phyloP scores from a whole-genome alignment of 1,140 invertebrate species.

The Aphaenogaster floridana region DNA sequence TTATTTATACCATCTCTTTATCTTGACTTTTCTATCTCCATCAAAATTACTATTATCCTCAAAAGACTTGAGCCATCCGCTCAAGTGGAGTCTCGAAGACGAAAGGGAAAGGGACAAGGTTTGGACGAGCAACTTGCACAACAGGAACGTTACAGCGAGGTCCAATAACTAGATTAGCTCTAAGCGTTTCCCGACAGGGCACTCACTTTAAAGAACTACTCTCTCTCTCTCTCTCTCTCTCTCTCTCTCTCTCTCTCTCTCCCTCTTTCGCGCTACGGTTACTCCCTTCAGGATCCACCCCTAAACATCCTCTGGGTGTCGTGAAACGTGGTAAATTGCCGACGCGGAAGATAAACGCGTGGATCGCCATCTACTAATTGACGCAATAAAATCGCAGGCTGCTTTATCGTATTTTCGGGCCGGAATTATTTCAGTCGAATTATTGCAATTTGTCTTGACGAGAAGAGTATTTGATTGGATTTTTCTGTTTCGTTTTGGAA shows the following conservation, averaged over 20 bases:
- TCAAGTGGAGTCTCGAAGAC: conserved; percentile 27
- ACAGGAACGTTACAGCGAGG: conserved; percentile 47
- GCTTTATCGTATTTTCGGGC: conserved; percentile 15
- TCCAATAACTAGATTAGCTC: conserved; percentile 76
- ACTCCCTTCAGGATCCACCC: conserved; percentile 50
- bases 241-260: conserved; percentile 28
- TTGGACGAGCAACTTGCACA: conserved; percentile 52
- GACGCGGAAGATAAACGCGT: conserved; percentile 65
- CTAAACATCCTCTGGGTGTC: conserved; percentile 32
- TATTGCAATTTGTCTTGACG: neutral
- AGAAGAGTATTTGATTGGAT: neutral
- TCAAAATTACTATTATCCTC: conserved; percentile 35
- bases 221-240: conserved; percentile 24
- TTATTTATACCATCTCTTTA: neutral
- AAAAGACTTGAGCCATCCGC: neutral
- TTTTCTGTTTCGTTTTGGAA: neutral
- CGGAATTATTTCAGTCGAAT: conserved; percentile 18
- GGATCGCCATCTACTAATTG: conserved; percentile 70
- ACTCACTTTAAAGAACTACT: conserved; percentile 53
- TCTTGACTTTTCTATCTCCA: conserved; percentile 26
- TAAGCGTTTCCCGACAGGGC: conserved; percentile 61
- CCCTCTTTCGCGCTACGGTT: conserved; percentile 34
- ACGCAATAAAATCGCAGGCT: conserved; percentile 65
- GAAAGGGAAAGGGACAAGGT: conserved; percentile 32
- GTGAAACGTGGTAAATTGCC: conserved; percentile 68